Evolutionary conservation across 2,113 vertebrate species (phyloP).

Genomic region (Butorides virescens): DNA sequence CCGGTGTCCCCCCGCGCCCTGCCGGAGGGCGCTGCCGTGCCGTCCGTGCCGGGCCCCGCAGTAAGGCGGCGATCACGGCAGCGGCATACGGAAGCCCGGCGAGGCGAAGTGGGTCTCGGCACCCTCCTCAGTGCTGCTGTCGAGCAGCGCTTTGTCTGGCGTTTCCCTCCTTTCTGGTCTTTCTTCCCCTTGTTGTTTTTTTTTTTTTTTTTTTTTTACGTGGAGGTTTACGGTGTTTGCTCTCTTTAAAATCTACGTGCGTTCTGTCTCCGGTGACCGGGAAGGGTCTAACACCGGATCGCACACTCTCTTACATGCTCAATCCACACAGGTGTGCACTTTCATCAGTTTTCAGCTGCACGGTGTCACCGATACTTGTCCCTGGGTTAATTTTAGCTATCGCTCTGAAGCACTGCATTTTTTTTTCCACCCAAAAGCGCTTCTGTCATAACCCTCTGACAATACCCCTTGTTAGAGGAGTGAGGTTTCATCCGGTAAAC

Average conservation of each 20-base stretch:
- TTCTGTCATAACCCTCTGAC: neutral
- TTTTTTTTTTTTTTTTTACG: no score
- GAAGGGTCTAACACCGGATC: neutral
- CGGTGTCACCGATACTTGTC: neutral
- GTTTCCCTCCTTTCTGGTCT: no score
- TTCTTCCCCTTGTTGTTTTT: fast-evolving
- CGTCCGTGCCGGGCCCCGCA: no score
- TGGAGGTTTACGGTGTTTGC: fast-evolving
- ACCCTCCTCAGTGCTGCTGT: neutral
- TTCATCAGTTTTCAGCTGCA: conserved; percentile 60
- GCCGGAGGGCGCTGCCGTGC: neutral
- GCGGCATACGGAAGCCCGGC: neutral
- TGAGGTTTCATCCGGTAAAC: neutral
- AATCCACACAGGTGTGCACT: conserved; percentile 71
- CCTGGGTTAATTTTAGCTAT: neutral
- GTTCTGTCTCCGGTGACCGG: neutral
- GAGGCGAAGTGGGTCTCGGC: neutral
- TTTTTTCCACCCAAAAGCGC: neutral
- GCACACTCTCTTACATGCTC: conserved; percentile 31
- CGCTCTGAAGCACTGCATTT: neutral
- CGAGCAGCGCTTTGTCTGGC: neutral
- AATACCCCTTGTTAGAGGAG: neutral
- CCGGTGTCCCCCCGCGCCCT: neutral
- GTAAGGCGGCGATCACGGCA: neutral
- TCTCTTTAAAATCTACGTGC: neutral